Base-by-base conservation (phyloP, 37 sponge, comb jelly and placozoan genomes). In the Beroe forskalii region DNA sequence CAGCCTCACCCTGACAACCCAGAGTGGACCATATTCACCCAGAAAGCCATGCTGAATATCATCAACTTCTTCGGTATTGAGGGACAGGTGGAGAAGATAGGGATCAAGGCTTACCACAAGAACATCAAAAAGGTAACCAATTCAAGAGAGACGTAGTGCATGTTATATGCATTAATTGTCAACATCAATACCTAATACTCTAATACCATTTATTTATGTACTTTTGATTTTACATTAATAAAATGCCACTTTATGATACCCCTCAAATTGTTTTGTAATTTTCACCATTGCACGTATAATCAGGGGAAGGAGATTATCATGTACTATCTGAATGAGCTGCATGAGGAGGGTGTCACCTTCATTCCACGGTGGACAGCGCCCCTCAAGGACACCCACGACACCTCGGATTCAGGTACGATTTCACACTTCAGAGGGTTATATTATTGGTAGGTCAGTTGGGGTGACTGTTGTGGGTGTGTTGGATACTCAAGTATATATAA, bases 261-360 rank as follows among this genome's bases (percentile, higher is more conserved):
- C n/a, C n/a, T n/a, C n/a, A n/a, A n/a, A n/a, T n/a, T n/a, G n/a
- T n/a, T n/a, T n/a, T n/a, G n/a, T n/a, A n/a, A n/a, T n/a, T n/a
- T n/a, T n/a, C n/a, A n/a, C n/a, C n/a, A n/a, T n/a, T n/a, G n/a
- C n/a, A n/a, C n/a, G n/a, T n/a, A n/a, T n/a, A n/a, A n/a, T 48
- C 67, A 92, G 92, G 90, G 90, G 1, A 89, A 89, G 55, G 92
- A 92, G 62, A 76, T 92, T 23, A 92, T 92, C 38, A 89, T 89
- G 27, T 67, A 41, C 31, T 92, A 62, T 43, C 24, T 92, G 30
- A 62, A 89, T n/a, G 89, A 89, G 32, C 31, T 92, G 33, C 19
- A 36, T 0, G 24, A 3, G n/a, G 67, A 89, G 43, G 92, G 92
- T 33, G 40, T 89, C 3, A 43, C 69, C 55, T 44, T 25, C 30